Conservation (phyloP, 2,888 invertebrate genomes). For the Harpagoxenus sublaevis region DNA sequence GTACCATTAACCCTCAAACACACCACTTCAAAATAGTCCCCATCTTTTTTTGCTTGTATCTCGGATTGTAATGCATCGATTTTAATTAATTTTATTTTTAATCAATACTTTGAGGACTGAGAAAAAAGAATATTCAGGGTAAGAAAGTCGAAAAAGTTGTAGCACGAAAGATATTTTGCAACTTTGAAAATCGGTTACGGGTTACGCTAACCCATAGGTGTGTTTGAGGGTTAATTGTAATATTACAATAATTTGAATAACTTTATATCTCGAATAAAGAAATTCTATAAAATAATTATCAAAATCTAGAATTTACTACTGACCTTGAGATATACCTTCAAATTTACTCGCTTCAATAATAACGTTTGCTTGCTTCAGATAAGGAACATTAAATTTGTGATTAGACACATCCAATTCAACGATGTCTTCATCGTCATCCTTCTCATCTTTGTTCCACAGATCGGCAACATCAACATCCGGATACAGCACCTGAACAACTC, state of each 20-base stretch:
- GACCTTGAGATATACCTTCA: slow-evolving; percentile 87
- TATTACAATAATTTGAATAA: not conserved
- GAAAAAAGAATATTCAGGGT: too few relatives aligned
- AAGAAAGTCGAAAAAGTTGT: too few relatives aligned
- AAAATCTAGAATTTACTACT: slow-evolving; percentile 58
- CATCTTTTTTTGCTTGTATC: too few relatives aligned
- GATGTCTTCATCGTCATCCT: slow-evolving; percentile 85
- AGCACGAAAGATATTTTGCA: too few relatives aligned
- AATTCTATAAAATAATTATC: slow-evolving; percentile 4
- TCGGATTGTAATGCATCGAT: too few relatives aligned
- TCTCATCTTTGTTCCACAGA: slow-evolving; percentile 86
- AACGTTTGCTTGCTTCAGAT: slow-evolving; percentile 87
- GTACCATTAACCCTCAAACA: too few relatives aligned
- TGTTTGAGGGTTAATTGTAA: not conserved
- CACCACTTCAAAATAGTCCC: too few relatives aligned
- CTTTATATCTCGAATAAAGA: not conserved
- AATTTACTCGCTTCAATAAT: slow-evolving; percentile 87
- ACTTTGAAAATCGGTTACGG: too few relatives aligned
- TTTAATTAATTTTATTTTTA: too few relatives aligned
- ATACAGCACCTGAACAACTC: slow-evolving; percentile 88
- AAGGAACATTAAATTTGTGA: slow-evolving; percentile 80
- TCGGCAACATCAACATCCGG: slow-evolving; percentile 87
- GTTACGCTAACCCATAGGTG: too few relatives aligned
- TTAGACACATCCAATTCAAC: slow-evolving; percentile 77
- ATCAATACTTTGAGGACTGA: too few relatives aligned